Base-by-base conservation (phyloP, 2,888 invertebrate species). In the Drosophila seclusa region DNA sequence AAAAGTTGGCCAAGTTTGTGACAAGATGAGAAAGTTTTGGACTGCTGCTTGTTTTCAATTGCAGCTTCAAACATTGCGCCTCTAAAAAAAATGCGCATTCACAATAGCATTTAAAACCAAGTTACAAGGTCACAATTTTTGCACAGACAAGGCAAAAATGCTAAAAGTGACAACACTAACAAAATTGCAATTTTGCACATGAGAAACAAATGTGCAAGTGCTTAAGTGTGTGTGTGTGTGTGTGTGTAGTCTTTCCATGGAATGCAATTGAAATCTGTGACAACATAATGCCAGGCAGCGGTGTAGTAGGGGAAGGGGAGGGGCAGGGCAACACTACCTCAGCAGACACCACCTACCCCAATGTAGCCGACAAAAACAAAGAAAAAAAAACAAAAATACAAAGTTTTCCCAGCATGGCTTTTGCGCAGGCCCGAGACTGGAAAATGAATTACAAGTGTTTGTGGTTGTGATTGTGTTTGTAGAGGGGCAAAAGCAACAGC, bases 261-360 rank as follows among this genome's bases (percentile, higher is more conserved):
- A 87, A 89, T 87, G 87, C 87, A 87, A 89, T 85, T 74, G 85
- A 87, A 85, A 76, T 81, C 89, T 80, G 70, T 79, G 84, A 83
- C 87, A 87, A 79, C 80, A 84, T 76, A 85, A 79, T 85, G 86
- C 77, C 73, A 48, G 70, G 52, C 71, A 59, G 57, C 52, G n/a
- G n/a, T 24, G 5, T 13, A 50, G 49, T 36, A 40, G 45, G 50
- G 48, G 40, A n/a, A 6, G 8, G 11, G 38, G 18, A 4, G 32
- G 36, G 10, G 40, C 61, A 11, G 60, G 67, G 53, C 60, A 62
- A 48, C 27, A 18, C 45, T 38, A 27, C 55, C 27, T 38, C 38
- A 60, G 38, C 61, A 68, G 66, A 68, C 76, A 81, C 76, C 78
- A 78, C 81, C 84, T 84, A 78, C 84, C 84, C 85, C 83, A 85